These are phyloP conservation scores for Hydraecia micacea DNA, from an alignment of 2,888 invertebrate species.

Conservation along the genomic window DNA sequence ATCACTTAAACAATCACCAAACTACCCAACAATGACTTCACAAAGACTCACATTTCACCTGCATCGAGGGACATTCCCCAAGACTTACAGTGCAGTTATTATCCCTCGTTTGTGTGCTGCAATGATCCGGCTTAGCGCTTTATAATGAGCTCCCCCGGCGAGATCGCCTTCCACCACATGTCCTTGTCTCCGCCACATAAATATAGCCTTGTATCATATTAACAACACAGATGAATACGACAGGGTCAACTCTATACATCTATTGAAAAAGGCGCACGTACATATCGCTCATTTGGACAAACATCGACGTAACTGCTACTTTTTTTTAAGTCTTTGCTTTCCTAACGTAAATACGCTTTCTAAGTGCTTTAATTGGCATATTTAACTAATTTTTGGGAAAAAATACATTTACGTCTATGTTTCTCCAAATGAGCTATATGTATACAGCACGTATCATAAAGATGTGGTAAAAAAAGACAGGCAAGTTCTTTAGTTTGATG, in stretches of 20 bases:
- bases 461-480: neutral
- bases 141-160: slow-evolving; percentile 84
- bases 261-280: neutral
- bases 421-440: too few species aligned
- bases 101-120: slow-evolving; percentile 69
- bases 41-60: slow-evolving; percentile 37
- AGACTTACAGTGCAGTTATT: slow-evolving; percentile 62
- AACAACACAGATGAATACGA: neutral
- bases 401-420: too few species aligned
- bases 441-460: neutral
- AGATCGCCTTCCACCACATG: slow-evolving; percentile 71
- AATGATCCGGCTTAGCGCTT: slow-evolving; percentile 76
- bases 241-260: neutral
- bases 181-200: slow-evolving; percentile 68
- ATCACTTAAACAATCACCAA: neutral
- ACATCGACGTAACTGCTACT: too few species aligned
- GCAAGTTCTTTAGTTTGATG: too few species aligned
- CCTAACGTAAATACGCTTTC: too few species aligned
- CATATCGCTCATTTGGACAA: neutral
- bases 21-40: neutral
- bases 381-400: too few species aligned
- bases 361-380: too few species aligned
- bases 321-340: too few species aligned
- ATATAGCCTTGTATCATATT: slow-evolving; percentile 69
- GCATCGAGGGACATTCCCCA: slow-evolving; percentile 32